These are phyloP conservation scores for Hiodon alosoides DNA, from an alignment of 2,113 vertebrate species.

Conservation along the genomic window DNA sequence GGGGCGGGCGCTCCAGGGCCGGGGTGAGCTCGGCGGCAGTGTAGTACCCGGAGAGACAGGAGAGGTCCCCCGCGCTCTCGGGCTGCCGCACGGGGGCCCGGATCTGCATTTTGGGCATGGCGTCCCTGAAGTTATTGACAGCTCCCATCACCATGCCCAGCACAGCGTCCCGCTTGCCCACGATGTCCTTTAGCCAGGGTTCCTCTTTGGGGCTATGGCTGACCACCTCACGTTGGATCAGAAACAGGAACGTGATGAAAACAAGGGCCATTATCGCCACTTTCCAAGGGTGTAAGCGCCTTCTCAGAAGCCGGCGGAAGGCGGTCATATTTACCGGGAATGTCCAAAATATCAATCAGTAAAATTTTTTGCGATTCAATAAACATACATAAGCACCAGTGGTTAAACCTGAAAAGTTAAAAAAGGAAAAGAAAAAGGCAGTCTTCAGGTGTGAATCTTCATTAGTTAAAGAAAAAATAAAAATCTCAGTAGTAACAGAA, in stretches of 20 bases:
- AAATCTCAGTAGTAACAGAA: neutral
- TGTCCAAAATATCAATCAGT: conserved; percentile 28
- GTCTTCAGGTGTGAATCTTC: too few species aligned
- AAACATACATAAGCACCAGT: conserved; percentile 21
- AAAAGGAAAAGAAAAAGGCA: neutral
- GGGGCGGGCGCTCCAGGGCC: conserved; percentile 74
- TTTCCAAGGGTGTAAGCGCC: conserved; percentile 75
- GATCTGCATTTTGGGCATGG: conserved; percentile 96
- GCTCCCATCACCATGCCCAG: conserved; percentile 86
- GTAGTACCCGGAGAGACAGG: conserved; percentile 81
- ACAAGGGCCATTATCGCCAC: conserved; percentile 72
- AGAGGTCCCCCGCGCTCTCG: conserved; percentile 48
- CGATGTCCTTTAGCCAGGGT: conserved; percentile 69
- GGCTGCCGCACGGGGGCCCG: conserved; percentile 76
- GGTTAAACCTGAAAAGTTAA: conserved; percentile 24
- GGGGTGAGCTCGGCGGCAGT: conserved; percentile 81
- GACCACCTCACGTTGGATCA: conserved; percentile 93
- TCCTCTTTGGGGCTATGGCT: conserved; percentile 74
- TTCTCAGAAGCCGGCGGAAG: conserved; percentile 67
- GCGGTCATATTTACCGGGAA: conserved; percentile 67
- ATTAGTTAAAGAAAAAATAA: neutral
- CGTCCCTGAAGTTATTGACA: conserved; percentile 87
- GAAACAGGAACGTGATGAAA: conserved; percentile 85
- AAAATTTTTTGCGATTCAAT: conserved; percentile 36
- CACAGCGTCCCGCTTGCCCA: conserved; percentile 76